Percentiles rank a stretch among this genome's conserved stretches.
Evolutionary conservation across 2,888 invertebrate genomes (phyloP).

Genomic region (Phortica okadai): DNA sequence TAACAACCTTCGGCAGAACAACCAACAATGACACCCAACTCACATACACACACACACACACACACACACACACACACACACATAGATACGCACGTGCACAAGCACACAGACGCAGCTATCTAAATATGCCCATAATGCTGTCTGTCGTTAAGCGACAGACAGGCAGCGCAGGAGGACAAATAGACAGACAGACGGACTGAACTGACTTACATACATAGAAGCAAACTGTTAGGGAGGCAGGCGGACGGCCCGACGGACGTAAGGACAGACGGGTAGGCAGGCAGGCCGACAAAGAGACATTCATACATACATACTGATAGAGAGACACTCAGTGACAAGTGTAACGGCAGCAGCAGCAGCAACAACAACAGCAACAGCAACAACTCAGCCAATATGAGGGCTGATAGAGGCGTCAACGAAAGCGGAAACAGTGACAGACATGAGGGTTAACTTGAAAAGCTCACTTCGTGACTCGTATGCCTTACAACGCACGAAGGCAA

Average conservation of each 20-base stretch:
- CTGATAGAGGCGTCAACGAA: background rate
- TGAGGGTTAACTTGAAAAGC: background rate
- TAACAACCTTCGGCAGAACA: background rate
- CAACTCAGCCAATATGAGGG: background rate
- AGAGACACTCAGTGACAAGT: background rate
- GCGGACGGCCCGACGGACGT: background rate
- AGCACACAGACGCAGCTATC: conserved; percentile 3
- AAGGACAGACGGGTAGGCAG: background rate
- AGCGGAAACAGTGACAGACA: background rate
- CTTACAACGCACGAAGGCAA: conserved; percentile 28
- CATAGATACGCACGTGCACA: background rate
- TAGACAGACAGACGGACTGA: background rate
- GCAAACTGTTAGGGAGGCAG: too few species aligned
- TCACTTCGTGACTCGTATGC: conserved; percentile 21
- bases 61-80: background rate
- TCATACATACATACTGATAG: background rate
- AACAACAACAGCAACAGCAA: background rate
- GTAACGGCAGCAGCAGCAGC: background rate
- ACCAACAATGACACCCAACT: background rate
- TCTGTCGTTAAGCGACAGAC: background rate
- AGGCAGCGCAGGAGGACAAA: background rate
- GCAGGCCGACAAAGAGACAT: background rate
- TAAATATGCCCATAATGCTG: background rate
- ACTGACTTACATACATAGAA: conserved; percentile 2
- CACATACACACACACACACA: background rate